These are phyloP conservation scores for Phortica variegata DNA, from an alignment of 1,140 invertebrate genomes.

Conservation along the genomic window DNA sequence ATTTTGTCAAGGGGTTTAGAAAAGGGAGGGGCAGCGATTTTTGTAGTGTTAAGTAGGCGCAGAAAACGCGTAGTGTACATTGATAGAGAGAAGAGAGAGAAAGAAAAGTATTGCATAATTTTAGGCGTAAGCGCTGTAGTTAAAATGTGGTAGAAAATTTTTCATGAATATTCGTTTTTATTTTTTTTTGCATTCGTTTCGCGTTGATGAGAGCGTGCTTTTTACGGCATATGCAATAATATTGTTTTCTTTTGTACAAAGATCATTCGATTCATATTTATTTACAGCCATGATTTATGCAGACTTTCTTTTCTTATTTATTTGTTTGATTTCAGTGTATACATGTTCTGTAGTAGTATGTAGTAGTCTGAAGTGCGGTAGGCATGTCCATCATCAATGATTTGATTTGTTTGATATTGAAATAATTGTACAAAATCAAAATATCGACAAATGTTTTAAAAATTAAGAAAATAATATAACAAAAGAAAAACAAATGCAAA, in stretches of 20 bases:
- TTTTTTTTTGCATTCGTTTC: conserved; percentile 23
- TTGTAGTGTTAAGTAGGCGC: conserved; percentile 33
- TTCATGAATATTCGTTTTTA: conserved; percentile 42
- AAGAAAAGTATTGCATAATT: conserved; percentile 20
- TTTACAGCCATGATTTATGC: no score
- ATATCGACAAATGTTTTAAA: not conserved
- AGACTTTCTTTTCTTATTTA: no score
- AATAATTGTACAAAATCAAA: not conserved
- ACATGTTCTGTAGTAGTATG: conserved; percentile 12
- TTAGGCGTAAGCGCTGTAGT: conserved; percentile 22
- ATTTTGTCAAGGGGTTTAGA: not conserved
- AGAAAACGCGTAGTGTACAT: no score
- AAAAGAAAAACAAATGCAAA: conserved; percentile 13
- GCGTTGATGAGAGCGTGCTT: no score
- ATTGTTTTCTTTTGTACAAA: not conserved
- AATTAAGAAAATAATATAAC: conserved; percentile 14
- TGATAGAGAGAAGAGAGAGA: no score
- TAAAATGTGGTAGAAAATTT: conserved; percentile 25
- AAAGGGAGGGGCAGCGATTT: conserved; percentile 14
- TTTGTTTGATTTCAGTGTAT: no score
- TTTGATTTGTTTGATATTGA: no score
- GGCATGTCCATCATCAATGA: no score
- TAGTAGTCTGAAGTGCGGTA: no score
- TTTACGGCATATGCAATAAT: conserved; percentile 20
- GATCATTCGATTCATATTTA: no score